Conservation (phyloP, 2,888 invertebrate species). For the Scelioninae gen. 2 region DNA sequence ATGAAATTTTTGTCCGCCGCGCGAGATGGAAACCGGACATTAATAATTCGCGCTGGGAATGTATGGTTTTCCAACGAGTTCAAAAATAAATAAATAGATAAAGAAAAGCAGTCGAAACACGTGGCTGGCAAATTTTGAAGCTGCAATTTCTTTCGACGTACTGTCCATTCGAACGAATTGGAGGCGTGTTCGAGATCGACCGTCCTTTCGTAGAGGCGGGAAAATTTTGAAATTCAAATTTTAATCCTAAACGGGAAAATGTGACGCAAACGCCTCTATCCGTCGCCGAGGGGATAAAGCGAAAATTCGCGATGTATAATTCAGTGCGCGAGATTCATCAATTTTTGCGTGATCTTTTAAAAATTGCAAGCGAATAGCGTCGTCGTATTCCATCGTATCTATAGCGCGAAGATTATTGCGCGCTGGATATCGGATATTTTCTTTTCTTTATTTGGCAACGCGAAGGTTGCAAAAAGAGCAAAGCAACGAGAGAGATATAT, state of each 20-base stretch:
- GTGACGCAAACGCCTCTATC: too few relatives aligned
- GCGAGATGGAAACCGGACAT: too few relatives aligned
- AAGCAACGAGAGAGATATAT: constrained; percentile 28
- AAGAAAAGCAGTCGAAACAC: too few relatives aligned
- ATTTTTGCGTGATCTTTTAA: constrained; percentile 35
- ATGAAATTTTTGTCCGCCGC: too few relatives aligned
- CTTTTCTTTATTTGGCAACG: constrained; percentile 49
- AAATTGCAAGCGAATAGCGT: constrained; percentile 33
- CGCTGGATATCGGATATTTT: constrained; percentile 50
- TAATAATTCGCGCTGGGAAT: too few relatives aligned
- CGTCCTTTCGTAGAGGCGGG: too few relatives aligned
- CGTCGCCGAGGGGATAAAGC: neutral
- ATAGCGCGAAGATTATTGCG: constrained; percentile 42
- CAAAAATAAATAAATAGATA: too few relatives aligned
- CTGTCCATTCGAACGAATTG: too few relatives aligned
- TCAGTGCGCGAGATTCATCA: constrained; percentile 14
- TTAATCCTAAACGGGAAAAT: neutral
- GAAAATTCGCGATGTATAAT: neutral
- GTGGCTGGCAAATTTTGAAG: too few relatives aligned
- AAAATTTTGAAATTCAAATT: neutral
- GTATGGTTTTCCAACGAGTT: too few relatives aligned
- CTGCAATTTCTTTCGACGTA: too few relatives aligned
- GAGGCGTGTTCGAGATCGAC: too few relatives aligned
- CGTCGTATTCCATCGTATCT: constrained; percentile 43
- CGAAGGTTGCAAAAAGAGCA: constrained; percentile 50